Percentiles rank a stretch among this genome's conserved stretches.
Conservation (phyloP, 2,888 invertebrate genomes). For the Leptinotarsa juncta region DNA sequence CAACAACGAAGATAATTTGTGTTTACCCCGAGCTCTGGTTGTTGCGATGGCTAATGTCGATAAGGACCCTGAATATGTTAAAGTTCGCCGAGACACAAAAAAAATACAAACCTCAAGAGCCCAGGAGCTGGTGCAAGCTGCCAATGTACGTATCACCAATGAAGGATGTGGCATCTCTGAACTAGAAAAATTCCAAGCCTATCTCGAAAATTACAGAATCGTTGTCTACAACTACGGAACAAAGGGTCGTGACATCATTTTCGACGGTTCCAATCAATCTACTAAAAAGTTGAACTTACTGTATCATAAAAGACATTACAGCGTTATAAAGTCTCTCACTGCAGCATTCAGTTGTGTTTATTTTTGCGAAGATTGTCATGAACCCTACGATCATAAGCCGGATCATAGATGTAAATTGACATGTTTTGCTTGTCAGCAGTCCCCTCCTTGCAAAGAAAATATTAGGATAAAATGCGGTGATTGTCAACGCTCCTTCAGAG, state of each 20-base stretch:
- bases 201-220: not conserved
- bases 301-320: conserved; percentile 34
- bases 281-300: conserved; percentile 27
- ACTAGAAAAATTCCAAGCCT: not conserved
- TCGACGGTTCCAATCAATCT: not conserved
- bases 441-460: not conserved
- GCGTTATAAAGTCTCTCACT: conserved; percentile 37
- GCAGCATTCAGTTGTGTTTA: conserved; percentile 37
- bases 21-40: conserved; percentile 42
- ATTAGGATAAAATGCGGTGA: not conserved
- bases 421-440: conserved; percentile 4
- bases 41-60: conserved; percentile 28
- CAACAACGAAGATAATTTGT: conserved; percentile 42
- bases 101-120: not conserved
- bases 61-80: conserved; percentile 23
- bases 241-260: not conserved
- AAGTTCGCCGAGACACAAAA: conserved; percentile 20
- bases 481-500: conserved; percentile 15
- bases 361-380: conserved; percentile 38
- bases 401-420: conserved; percentile 26
- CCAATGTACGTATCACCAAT: not conserved
- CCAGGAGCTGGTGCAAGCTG: not conserved
- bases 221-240: not conserved
- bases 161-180: not conserved
- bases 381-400: conserved; percentile 33